Evolutionary conservation across 2,888 invertebrate genomes (phyloP).

Genomic region (Drosophila flavopinicola): DNA sequence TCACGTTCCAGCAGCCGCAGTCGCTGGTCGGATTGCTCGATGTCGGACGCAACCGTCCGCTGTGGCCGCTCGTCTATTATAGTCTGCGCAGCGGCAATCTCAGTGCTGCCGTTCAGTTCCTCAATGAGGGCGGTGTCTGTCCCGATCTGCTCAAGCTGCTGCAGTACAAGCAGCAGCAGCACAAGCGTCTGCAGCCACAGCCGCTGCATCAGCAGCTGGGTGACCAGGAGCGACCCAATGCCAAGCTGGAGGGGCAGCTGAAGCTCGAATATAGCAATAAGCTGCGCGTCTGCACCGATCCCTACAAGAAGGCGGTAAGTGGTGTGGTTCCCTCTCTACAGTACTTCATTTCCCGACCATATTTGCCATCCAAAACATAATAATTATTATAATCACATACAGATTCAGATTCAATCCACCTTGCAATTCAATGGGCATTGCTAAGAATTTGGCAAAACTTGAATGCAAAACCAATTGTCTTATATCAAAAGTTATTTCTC

Average conservation of each 20-base stretch:
- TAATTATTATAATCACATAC: too few relatives aligned
- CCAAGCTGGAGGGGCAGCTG: constrained; percentile 91
- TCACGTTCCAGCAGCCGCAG: constrained; percentile 86
- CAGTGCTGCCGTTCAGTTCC: constrained; percentile 90
- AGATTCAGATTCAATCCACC: too few relatives aligned
- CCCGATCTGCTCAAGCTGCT: constrained; percentile 91
- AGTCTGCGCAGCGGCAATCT: constrained; percentile 95
- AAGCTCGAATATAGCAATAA: constrained; percentile 93
- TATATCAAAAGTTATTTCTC: too few relatives aligned
- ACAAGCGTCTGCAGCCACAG: constrained; percentile 86
- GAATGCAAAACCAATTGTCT: too few relatives aligned
- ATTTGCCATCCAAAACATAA: too few relatives aligned
- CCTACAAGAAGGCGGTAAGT: constrained; percentile 92
- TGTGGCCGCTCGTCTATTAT: constrained; percentile 98
- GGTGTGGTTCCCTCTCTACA: too few relatives aligned
- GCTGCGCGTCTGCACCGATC: constrained; percentile 93
- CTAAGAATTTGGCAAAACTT: too few relatives aligned
- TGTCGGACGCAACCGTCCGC: constrained; percentile 91
- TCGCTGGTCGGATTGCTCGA: constrained; percentile 90
- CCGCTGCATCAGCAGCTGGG: constrained; percentile 88
- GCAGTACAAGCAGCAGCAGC: constrained; percentile 88
- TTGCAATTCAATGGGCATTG: too few relatives aligned
- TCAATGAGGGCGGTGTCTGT: constrained; percentile 83
- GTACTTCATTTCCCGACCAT: too few relatives aligned
- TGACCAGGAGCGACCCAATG: constrained; percentile 84